Conservation (phyloP, 2,797 vertebrate species). For the Phalloptychus januarius region DNA sequence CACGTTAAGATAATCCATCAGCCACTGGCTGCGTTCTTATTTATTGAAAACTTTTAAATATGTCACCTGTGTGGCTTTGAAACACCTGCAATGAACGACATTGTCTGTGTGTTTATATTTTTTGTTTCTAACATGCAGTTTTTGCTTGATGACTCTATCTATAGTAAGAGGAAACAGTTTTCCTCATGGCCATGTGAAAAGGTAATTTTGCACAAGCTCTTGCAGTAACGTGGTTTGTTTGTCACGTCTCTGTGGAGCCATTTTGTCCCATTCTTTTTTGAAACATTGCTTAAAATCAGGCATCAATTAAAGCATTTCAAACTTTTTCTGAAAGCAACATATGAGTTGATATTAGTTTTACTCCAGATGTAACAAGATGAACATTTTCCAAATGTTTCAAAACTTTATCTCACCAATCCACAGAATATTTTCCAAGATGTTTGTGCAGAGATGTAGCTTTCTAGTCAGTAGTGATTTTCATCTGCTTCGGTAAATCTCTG, state of each 20-base stretch:
- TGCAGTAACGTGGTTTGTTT: not conserved
- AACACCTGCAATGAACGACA: conserved; percentile 13
- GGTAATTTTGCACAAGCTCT: not conserved
- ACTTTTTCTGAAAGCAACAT: not conserved
- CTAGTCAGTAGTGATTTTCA: not conserved
- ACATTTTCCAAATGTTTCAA: not conserved
- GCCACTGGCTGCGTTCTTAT: conserved; percentile 6
- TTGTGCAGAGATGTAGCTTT: not conserved
- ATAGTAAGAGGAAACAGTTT: not conserved
- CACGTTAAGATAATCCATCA: conserved; percentile 21
- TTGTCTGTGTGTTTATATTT: not conserved
- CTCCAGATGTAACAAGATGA: not conserved
- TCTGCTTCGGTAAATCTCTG: not conserved
- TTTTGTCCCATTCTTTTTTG: not conserved
- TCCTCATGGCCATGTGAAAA: not conserved
- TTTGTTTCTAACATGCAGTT: not conserved
- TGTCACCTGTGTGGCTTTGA: conserved; percentile 11
- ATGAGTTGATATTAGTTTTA: not conserved
- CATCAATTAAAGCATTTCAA: not conserved
- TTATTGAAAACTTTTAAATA: conserved; percentile 7
- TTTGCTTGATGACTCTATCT: not conserved
- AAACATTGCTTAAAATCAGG: not conserved
- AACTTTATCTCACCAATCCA: not conserved
- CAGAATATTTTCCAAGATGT: not conserved
- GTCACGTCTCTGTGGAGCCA: not conserved